Conservation (phyloP, 2,797 vertebrate species). For the Novumbra hubbsi region DNA sequence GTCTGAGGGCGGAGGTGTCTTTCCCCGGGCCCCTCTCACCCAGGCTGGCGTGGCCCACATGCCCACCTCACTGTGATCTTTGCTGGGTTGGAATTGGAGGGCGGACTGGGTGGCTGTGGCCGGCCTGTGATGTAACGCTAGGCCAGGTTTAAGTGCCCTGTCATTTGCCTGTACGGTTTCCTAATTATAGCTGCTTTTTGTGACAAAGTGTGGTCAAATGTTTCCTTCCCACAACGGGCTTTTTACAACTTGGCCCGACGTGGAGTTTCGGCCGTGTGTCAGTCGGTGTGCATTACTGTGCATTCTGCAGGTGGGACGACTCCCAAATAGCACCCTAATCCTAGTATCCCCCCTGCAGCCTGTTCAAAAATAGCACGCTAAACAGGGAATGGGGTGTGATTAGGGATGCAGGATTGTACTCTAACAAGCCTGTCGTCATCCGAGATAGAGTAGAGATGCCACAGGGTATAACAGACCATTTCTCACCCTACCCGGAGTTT, state of each 20-base stretch:
- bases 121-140: conserved; percentile 60
- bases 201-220: conserved; percentile 43
- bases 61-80: not conserved
- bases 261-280: conserved; percentile 11
- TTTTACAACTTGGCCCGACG: conserved; percentile 35
- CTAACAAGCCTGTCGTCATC: not conserved
- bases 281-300: not conserved
- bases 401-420: not conserved
- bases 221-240: conserved; percentile 36
- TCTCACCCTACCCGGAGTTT: not conserved
- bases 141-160: conserved; percentile 60
- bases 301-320: not conserved
- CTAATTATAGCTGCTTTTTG: conserved; percentile 68
- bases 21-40: not conserved
- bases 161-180: conserved; percentile 71
- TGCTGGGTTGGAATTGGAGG: not conserved
- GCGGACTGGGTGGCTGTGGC: not conserved
- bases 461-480: not conserved
- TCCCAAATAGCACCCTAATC: not conserved
- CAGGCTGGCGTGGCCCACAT: not conserved
- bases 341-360: not conserved
- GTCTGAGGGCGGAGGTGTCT: not conserved
- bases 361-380: not conserved
- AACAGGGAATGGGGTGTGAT: not conserved
- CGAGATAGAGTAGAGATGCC: not conserved